These are phyloP conservation scores for Drosophila malerkotliana DNA, from an alignment of 1,140 invertebrate genomes.

Conservation along the genomic window DNA sequence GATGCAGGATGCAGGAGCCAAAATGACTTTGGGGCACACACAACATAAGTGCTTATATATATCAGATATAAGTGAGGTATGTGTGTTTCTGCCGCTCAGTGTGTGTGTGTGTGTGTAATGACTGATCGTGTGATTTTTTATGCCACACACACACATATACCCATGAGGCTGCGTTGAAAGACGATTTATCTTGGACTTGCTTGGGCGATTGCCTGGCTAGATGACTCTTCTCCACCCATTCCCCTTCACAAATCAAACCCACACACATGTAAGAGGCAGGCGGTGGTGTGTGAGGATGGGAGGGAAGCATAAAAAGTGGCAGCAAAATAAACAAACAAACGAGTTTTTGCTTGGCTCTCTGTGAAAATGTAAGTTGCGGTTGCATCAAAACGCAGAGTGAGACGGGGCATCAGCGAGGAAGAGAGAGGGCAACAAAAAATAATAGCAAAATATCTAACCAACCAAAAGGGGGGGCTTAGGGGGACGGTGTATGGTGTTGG, in stretches of 20 bases:
- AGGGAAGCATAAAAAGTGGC: constrained; percentile 66
- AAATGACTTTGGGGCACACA: constrained; percentile 68
- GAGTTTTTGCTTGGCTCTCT: constrained; percentile 49
- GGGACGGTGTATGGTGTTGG: not conserved
- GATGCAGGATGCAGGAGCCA: constrained; percentile 47
- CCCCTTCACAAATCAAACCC: constrained; percentile 48
- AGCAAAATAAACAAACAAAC: constrained; percentile 74
- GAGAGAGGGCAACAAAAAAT: constrained; percentile 33
- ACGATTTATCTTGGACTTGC: constrained; percentile 80
- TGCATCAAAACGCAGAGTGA: constrained; percentile 33
- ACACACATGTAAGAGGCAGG: not conserved
- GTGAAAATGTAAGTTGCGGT: constrained; percentile 78
- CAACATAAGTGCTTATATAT: constrained; percentile 72
- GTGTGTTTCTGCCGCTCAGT: constrained; percentile 10
- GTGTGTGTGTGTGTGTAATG: constrained; percentile 72
- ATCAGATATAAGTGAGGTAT: constrained; percentile 34
- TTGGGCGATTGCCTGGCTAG: constrained; percentile 55
- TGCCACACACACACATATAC: constrained; percentile 38
- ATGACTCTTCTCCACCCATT: constrained; percentile 29
- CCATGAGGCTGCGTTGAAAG: constrained; percentile 70
- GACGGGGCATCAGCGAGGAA: not conserved
- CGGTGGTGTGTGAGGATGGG: too few species aligned
- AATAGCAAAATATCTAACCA: constrained; percentile 73
- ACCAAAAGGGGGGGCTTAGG: not conserved
- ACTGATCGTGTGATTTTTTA: constrained; percentile 83